Percentiles rank a stretch among this genome's conserved stretches.
phyloP scores from a whole-genome alignment of 2,888 invertebrate genomes.

The Villa cingulata region DNA sequence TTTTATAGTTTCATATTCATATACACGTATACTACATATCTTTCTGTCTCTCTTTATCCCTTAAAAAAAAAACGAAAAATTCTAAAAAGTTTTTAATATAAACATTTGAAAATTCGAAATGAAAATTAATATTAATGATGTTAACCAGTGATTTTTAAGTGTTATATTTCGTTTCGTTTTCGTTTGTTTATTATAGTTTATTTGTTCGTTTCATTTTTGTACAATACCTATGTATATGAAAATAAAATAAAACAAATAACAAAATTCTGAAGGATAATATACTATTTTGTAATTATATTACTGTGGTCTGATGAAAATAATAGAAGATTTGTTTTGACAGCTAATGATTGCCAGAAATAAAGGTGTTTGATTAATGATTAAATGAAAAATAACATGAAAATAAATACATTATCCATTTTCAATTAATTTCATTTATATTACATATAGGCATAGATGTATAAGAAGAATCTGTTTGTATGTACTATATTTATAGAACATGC shows the following conservation, averaged over 20 bases:
- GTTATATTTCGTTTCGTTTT: slow-evolving; percentile 1
- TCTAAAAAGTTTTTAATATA: slow-evolving; percentile 9
- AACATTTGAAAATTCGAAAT: slow-evolving; percentile 6
- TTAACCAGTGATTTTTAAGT: slow-evolving; percentile 11
- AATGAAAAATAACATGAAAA: slow-evolving; percentile 6
- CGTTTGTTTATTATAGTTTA: too few species aligned
- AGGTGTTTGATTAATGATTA: slow-evolving; percentile 14
- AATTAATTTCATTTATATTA: neutral
- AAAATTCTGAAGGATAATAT: too few species aligned
- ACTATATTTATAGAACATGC: too few species aligned
- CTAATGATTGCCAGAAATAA: slow-evolving; percentile 16
- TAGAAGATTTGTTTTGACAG: slow-evolving; percentile 35
- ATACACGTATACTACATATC: too few species aligned
- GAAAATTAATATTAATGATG: slow-evolving; percentile 14
- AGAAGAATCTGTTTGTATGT: too few species aligned
- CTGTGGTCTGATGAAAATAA: slow-evolving; percentile 30
- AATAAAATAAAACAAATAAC: too few species aligned
- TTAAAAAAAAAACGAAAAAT: neutral
- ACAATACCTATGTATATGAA: too few species aligned
- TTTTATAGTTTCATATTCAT: too few species aligned
- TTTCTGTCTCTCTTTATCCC: too few species aligned
- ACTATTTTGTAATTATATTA: slow-evolving; percentile 20
- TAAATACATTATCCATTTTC: slow-evolving; percentile 3
- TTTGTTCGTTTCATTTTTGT: too few species aligned
- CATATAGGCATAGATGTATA: too few species aligned